Evolutionary conservation across 1,140 invertebrate genomes (phyloP).

Genomic region (Antheraea pernyi): DNA sequence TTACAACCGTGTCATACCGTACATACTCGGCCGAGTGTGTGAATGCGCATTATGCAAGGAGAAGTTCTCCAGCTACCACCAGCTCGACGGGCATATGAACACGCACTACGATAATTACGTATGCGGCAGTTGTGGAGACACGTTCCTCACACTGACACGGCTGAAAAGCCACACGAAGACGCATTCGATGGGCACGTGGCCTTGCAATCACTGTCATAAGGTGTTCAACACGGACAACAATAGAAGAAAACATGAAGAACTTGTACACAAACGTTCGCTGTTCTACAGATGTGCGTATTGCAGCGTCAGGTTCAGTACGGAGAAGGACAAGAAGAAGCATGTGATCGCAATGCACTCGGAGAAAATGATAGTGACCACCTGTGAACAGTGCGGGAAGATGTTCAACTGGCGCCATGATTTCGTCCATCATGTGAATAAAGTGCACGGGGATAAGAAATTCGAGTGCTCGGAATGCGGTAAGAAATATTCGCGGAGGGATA

Average conservation of each 20-base stretch:
- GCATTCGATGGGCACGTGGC: conserved; percentile 41
- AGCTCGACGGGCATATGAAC: conserved; percentile 63
- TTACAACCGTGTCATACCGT: conserved; percentile 51
- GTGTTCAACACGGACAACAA: conserved; percentile 51
- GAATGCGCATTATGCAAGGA: conserved; percentile 48
- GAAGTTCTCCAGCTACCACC: conserved; percentile 40
- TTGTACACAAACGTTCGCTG: conserved; percentile 36
- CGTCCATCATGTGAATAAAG: conserved; percentile 42
- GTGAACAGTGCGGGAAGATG: conserved; percentile 49
- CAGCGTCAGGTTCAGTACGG: conserved; percentile 32
- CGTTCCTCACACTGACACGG: conserved; percentile 41
- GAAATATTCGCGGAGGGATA: conserved; percentile 31
- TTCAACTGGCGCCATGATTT: conserved; percentile 52
- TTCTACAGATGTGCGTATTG: conserved; percentile 51
- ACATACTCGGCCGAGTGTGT: conserved; percentile 32
- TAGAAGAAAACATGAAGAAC: conserved; percentile 38
- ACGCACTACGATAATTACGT: conserved; percentile 58
- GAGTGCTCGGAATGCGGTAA: conserved; percentile 40
- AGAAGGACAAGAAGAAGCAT: conserved; percentile 43
- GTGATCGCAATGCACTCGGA: conserved; percentile 40
- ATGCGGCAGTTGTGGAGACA: conserved; percentile 57
- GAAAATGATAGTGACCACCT: conserved; percentile 41
- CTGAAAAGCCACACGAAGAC: conserved; percentile 50
- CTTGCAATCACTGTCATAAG: conserved; percentile 49
- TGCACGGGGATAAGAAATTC: conserved; percentile 39